Evolutionary conservation across 2,888 invertebrate genomes (phyloP).

Genomic region (Aethes cnicana): DNA sequence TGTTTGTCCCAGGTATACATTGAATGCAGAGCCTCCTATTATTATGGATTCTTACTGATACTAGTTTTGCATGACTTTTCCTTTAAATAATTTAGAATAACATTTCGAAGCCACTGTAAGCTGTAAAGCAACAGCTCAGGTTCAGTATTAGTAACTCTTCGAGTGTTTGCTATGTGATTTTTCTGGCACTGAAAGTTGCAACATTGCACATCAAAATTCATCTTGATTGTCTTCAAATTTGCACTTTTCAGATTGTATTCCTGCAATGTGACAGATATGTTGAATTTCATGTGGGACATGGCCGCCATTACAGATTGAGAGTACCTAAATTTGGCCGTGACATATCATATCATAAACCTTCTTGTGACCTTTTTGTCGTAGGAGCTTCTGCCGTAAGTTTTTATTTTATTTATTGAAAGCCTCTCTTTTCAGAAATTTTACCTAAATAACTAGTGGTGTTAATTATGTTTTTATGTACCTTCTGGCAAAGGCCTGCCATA

Average conservation of each 20-base stretch:
- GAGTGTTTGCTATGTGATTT: too few species aligned
- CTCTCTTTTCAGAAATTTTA: too few species aligned
- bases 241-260: constrained; percentile 90
- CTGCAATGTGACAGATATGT: constrained; percentile 92
- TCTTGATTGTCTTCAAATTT: constrained; percentile 32
- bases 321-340: constrained; percentile 98
- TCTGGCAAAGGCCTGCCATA: too few species aligned
- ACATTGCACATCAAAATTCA: too few species aligned
- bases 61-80: not conserved
- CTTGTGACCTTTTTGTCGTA: constrained; percentile 95
- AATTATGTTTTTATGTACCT: too few species aligned
- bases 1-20: too few species aligned
- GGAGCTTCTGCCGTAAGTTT: constrained; percentile 86
- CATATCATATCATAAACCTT: constrained; percentile 93
- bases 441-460: too few species aligned
- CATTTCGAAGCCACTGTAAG: too few species aligned
- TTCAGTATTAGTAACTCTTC: too few species aligned
- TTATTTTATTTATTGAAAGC: constrained; percentile 31
- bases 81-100: constrained; percentile 17
- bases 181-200: too few species aligned
- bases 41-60: not conserved
- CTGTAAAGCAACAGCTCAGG: too few species aligned
- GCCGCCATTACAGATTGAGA: constrained; percentile 93
- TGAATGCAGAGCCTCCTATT: too few species aligned
- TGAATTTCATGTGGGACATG: constrained; percentile 97